These are phyloP conservation scores for Coelopa pilipes DNA, from an alignment of 2,888 invertebrate genomes.

Conservation along the genomic window DNA sequence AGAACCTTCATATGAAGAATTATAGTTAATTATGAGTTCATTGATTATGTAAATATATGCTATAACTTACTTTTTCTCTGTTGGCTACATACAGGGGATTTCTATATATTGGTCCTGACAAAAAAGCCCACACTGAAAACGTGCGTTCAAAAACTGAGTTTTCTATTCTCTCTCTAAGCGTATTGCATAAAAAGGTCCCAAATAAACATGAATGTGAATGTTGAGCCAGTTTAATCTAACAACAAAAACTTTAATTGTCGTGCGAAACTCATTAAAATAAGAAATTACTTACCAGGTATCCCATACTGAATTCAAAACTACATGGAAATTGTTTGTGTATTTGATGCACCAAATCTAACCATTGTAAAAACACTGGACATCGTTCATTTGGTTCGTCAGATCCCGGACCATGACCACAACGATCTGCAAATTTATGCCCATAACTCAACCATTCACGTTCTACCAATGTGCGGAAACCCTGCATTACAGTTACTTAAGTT, in stretches of 20 bases:
- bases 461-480: conserved; percentile 94
- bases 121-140: conserved; percentile 89
- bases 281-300: conserved; percentile 80
- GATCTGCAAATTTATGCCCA: conserved; percentile 98
- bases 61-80: conserved; percentile 59
- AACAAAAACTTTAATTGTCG: conserved; percentile 46
- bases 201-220: conserved; percentile 97
- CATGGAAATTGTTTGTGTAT: conserved; percentile 88
- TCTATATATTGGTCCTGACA: conserved; percentile 80
- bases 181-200: conserved; percentile 96
- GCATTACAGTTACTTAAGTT: conserved; percentile 44
- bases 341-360: conserved; percentile 97
- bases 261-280: conserved; percentile 1
- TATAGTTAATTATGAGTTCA: neutral
- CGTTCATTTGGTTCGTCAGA: conserved; percentile 93
- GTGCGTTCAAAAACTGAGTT: conserved; percentile 75
- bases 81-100: conserved; percentile 84
- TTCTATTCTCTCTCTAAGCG: conserved; percentile 76
- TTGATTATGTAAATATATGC: neutral
- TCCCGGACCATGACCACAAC: conserved; percentile 85
- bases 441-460: conserved; percentile 98
- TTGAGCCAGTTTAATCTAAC: conserved; percentile 90
- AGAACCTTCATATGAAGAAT: conserved; percentile 72
- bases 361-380: conserved; percentile 97
- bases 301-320: conserved; percentile 94